Conservation (phyloP, 2,113 vertebrate genomes). For the Dasypus novemcinctus region DNA sequence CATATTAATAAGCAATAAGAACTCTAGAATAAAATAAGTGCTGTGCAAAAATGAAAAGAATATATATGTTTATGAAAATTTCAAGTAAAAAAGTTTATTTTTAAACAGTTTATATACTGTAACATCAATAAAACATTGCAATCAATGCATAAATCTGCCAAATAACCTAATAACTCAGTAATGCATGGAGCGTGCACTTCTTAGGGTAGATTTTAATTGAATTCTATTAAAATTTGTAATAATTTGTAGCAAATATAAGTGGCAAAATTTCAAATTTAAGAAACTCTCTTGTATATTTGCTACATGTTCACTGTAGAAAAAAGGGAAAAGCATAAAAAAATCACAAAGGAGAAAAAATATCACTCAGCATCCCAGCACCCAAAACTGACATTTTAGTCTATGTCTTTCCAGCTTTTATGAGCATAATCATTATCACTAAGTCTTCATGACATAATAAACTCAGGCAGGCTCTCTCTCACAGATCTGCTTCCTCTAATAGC, state of each 20-base stretch:
- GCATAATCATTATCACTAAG: background rate
- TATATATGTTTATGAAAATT: background rate
- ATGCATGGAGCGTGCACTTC: background rate
- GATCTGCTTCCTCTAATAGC: background rate
- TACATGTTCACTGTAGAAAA: background rate
- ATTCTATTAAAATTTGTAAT: background rate
- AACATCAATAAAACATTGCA: background rate
- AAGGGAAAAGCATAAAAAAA: background rate
- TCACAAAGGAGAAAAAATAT: background rate
- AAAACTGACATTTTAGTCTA: background rate
- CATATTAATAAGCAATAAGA: slow-evolving; percentile 42
- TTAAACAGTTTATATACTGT: background rate
- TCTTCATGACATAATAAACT: background rate
- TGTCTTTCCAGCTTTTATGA: background rate
- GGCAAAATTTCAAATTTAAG: background rate
- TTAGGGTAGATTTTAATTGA: background rate
- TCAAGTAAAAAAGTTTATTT: slow-evolving; percentile 28
- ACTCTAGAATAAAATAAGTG: background rate
- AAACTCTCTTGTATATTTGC: background rate
- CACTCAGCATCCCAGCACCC: background rate
- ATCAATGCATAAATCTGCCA: background rate
- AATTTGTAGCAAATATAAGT: background rate
- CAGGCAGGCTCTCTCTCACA: background rate
- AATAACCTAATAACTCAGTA: slow-evolving; percentile 6
- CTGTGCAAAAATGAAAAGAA: background rate